Base-by-base conservation (phyloP, 2,113 vertebrate genomes). In the Morone saxatilis region DNA sequence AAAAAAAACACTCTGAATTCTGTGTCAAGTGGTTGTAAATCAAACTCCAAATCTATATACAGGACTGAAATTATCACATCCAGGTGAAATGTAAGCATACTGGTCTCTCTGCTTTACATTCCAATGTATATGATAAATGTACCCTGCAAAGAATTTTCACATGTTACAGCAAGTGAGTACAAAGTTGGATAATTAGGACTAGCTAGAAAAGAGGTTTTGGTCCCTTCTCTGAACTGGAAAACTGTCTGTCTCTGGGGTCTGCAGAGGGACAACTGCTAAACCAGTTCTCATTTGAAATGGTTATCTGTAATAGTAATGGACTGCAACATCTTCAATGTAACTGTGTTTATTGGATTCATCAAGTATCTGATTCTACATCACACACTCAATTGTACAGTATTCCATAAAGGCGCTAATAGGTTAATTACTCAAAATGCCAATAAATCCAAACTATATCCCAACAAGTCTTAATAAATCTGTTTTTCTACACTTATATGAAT, bases 21-120 rank as follows among this genome's bases (percentile, higher is more conserved):
- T 31, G 10, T 1, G 5, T 22, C 19, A 50, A 13, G 10, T 31
- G 11, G 6, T 2, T 31, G 4, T 54, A 13, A 41, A 1, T 54
- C 45, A 17, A 31, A 57, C 22, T 41, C 0, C 2, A 25, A 9
- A 14, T 4, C 31, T 31, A 31, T 31, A 31, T 31, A 31, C 31
- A 31, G 31, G 31, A 31, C 31, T 31, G 31, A 31, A 31, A 31
- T 4, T 2, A 31, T 31, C 31, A 31, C 3, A 31, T 31, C 31
- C 31, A 31, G 31, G 31, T 31, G 31, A 31, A 31, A 31, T 31
- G 31, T 31, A 31, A 31, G 31, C 31, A 31, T 31, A 31, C 31
- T 31, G 31, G 31, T 31, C 2, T 31, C 16, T 43, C 20, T 48
- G 9, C 59, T 83, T 20, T 43, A 71, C 60, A 71, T 77, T 63